phyloP scores from a whole-genome alignment of 2,888 invertebrate species.

The Phasia obesa region DNA sequence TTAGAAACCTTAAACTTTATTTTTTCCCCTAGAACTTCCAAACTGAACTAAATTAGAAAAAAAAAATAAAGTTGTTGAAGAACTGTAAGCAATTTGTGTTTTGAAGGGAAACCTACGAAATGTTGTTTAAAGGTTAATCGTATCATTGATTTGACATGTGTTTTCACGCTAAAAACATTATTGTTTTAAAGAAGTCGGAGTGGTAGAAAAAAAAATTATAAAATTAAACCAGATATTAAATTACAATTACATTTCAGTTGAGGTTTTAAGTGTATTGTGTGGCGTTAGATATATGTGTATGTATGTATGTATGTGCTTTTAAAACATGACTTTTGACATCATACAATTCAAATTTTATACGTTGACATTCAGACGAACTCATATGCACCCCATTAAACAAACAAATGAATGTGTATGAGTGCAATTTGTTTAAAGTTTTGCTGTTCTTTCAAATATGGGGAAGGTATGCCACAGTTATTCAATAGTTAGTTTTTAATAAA shows the following conservation, averaged over 20 bases:
- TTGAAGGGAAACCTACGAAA: constrained; percentile 45
- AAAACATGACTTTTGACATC: constrained; percentile 30
- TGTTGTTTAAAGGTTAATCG: constrained; percentile 64
- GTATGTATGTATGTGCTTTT: background rate
- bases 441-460: background rate
- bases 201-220: background rate
- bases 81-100: constrained; percentile 15
- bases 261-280: background rate
- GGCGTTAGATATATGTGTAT: too few relatives aligned
- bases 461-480: background rate
- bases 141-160: constrained; percentile 70
- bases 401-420: background rate
- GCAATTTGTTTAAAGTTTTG: constrained; percentile 21
- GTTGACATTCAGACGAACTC: background rate
- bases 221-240: constrained; percentile 50
- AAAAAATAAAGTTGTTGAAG: background rate
- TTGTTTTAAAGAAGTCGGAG: constrained; percentile 6
- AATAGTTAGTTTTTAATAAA: background rate
- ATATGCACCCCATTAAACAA: background rate
- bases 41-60: background rate
- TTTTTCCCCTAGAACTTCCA: background rate
- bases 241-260: constrained; percentile 51
- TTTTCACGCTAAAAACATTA: constrained; percentile 65
- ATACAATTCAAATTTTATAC: background rate
- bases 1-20: constrained; percentile 35